Evolutionary conservation across 2,888 invertebrate genomes (phyloP), one percentile per base, ranked within the genome.

Genomic region (Dusona sp.): DNA sequence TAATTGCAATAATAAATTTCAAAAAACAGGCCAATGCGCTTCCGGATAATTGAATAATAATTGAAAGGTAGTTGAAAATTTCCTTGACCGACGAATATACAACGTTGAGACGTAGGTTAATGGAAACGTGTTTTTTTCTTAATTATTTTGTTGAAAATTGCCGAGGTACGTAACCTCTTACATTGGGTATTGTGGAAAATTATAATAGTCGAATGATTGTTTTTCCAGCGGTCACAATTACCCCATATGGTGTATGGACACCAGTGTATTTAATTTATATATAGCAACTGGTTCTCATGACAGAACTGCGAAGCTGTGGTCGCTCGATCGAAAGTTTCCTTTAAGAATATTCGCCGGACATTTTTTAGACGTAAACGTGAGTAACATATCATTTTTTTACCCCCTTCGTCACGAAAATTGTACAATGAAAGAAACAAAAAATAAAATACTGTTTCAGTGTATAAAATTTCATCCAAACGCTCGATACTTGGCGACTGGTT

Each of bases 381-480:
- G 96, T 94, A 64, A 48, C 54, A 79, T 67, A 1, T 2, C 16
- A 65, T 29, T 65, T 16, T 45, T 61, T 19, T 25, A 1, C 7
- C 3, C n/a, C 9, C 7, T 7, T 29, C 74, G n/a, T n/a, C 0
- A 11, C 16, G 4, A 38, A 65, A 67, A 25, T 33, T 9, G 16
- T 16, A 29, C 61, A 25, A 72, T 74, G 29, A 7, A 19, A 16
- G 22, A 25, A 65, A 36, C 33, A 6, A 2, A 42, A 29, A 11
- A 48, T 42, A 78, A 74, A 36, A 61, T 64, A 19, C 57, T 25
- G 79, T 90, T 91, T 65, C 93, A 97, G 97, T 96, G 97, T 92
- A 96, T 98, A n/a, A 96, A 97, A 91, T 98, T 99, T 95, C 99
- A 99, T 95, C 98, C 98, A 0, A 99, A 98, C 94, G 97, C 97